A percentile compares a stretch with the other conserved stretches of the same genome.
Conservation (phyloP, 2,888 invertebrate species). For the Habrosyne pyritoides region DNA sequence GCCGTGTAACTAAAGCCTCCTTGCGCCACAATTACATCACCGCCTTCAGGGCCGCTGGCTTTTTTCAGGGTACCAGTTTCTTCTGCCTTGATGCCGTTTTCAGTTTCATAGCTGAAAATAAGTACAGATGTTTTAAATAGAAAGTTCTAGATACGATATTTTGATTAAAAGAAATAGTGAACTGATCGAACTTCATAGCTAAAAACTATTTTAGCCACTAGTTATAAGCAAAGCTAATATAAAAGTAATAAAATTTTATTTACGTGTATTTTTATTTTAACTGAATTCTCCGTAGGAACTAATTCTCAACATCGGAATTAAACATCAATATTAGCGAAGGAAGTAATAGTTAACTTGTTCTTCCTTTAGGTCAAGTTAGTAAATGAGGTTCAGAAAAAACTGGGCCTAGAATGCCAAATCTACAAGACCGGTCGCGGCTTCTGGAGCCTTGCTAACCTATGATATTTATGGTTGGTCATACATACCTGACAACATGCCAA, state of each 20-base stretch:
- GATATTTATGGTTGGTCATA: constrained; percentile 1
- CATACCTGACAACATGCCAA: constrained; percentile 7
- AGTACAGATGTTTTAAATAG: background rate
- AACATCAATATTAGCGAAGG: background rate
- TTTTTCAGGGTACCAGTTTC: constrained; percentile 91
- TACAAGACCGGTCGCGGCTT: background rate
- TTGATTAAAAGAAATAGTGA: no score
- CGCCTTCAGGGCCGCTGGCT: constrained; percentile 86
- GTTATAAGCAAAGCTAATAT: background rate
- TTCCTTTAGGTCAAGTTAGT: background rate
- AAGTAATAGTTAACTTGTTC: background rate
- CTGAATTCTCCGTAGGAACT: no score
- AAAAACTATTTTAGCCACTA: no score
- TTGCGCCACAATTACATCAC: constrained; percentile 86
- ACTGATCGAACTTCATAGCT: no score
- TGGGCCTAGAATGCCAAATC: background rate
- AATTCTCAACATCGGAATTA: no score
- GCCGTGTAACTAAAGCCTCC: constrained; percentile 88
- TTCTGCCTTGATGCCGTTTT: constrained; percentile 91
- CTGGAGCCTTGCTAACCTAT: background rate
- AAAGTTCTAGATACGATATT: no score
- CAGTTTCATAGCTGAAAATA: constrained; percentile 88
- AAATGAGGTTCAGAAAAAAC: background rate
- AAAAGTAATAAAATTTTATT: no score
- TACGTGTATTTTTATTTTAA: no score